Evolutionary conservation across 2,888 invertebrate species (phyloP).

Genomic region (Drosophila buzzatii): DNA sequence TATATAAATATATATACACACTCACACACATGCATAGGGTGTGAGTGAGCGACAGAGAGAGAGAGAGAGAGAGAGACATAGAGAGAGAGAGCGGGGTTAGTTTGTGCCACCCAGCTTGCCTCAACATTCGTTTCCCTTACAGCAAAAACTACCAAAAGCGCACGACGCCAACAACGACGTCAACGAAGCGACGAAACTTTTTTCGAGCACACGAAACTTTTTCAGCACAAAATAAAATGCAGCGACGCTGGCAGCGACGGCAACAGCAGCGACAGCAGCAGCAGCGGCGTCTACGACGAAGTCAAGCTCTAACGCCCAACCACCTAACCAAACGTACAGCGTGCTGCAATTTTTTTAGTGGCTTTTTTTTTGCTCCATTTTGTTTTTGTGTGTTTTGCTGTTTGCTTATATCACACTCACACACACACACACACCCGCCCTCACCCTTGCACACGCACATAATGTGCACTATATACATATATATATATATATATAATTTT

Average conservation of each 20-base stretch:
- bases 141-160: constrained; percentile 74
- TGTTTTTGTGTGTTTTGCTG: constrained; percentile 82
- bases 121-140: constrained; percentile 58
- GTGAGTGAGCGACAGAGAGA: constrained; percentile 16
- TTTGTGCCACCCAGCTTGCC: constrained; percentile 18
- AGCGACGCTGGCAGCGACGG: constrained; percentile 56
- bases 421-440: constrained; percentile 25
- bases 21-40: constrained; percentile 31
- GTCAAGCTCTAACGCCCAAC: constrained; percentile 32
- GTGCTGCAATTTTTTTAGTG: constrained; percentile 67
- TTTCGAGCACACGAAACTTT: constrained; percentile 86
- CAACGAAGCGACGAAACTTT: constrained; percentile 82
- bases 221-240: constrained; percentile 83
- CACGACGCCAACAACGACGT: constrained; percentile 71
- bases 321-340: constrained; percentile 37
- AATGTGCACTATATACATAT: constrained; percentile 59
- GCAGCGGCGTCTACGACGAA: constrained; percentile 11
- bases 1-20: constrained; percentile 28
- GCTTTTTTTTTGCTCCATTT: constrained; percentile 77
- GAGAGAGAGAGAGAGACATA: constrained; percentile 15
- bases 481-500: constrained; percentile 23
- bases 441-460: constrained; percentile 58
- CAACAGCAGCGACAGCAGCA: constrained; percentile 14
- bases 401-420: constrained; percentile 56
- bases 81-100: constrained; percentile 39